Conservation (phyloP, 2,797 vertebrate genomes). For the Myotis pilosus region DNA sequence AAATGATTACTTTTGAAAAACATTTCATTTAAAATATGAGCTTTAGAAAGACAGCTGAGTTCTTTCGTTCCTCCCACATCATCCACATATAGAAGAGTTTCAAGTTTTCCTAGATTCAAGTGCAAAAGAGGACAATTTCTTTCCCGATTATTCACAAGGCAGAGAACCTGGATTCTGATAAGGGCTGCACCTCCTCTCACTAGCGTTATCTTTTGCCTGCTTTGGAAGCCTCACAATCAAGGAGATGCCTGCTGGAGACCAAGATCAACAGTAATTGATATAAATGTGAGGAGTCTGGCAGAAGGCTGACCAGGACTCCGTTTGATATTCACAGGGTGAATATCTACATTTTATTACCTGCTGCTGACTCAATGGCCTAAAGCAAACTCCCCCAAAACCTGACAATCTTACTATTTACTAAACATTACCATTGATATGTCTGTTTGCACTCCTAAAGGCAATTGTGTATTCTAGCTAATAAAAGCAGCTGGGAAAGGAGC, state of each 20-base stretch:
- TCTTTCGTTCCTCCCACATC: conserved; percentile 62
- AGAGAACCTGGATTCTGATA: background rate
- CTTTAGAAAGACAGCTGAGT: conserved; percentile 68
- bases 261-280: too few relatives aligned
- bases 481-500: too few relatives aligned
- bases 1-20: conserved; percentile 62
- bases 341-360: too few relatives aligned
- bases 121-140: conserved; percentile 64
- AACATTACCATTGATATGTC: too few relatives aligned
- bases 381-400: too few relatives aligned
- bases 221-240: background rate
- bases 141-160: conserved; percentile 43
- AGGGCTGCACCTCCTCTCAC: background rate
- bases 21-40: conserved; percentile 61
- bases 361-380: too few relatives aligned
- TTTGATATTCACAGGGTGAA: too few relatives aligned
- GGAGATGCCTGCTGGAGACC: background rate
- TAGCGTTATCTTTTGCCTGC: background rate
- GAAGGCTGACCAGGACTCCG: too few relatives aligned
- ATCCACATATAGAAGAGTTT: conserved; percentile 67
- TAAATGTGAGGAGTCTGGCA: too few relatives aligned
- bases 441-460: too few relatives aligned
- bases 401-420: too few relatives aligned
- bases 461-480: too few relatives aligned
- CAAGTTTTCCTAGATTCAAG: conserved; percentile 48